These are phyloP conservation scores for Carcinoscorpius rotundicauda DNA, from an alignment of 1,140 invertebrate genomes.

Conservation along the genomic window DNA sequence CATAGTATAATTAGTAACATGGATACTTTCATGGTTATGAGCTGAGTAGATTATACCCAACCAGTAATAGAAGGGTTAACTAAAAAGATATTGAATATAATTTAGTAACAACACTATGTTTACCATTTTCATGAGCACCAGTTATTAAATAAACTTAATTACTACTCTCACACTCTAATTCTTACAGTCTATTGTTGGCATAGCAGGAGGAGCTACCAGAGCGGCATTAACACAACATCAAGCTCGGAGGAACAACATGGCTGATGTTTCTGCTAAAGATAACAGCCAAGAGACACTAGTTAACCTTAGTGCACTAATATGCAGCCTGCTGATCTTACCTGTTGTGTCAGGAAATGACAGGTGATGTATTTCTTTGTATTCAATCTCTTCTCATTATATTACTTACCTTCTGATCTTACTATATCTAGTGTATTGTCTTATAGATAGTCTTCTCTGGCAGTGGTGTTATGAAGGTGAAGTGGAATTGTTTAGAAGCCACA, in stretches of 20 bases:
- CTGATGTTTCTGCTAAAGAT: constrained; percentile 89
- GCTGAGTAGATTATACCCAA: too few species aligned
- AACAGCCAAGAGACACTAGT: constrained; percentile 91
- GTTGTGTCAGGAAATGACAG: constrained; percentile 39
- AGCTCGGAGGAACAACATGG: constrained; percentile 75
- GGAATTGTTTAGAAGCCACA: too few species aligned
- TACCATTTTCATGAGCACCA: too few species aligned
- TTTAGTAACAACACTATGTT: too few species aligned
- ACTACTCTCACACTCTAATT: constrained; percentile 27
- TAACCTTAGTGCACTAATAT: constrained; percentile 67
- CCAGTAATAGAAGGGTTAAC: too few species aligned
- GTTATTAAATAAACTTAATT: too few species aligned
- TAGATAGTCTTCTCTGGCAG: too few species aligned
- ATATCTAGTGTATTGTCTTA: background rate
- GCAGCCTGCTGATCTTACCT: constrained; percentile 61
- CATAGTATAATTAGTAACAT: too few species aligned
- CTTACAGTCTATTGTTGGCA: constrained; percentile 55
- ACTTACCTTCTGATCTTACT: constrained; percentile 6
- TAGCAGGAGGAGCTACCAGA: constrained; percentile 82
- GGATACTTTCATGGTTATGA: too few species aligned
- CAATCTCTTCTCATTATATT: background rate
- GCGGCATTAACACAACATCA: constrained; percentile 61
- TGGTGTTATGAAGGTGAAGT: too few species aligned
- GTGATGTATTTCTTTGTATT: constrained; percentile 25
- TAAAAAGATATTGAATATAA: too few species aligned